Conservation (phyloP, 2,113 vertebrate species). For the Todiramphus chloris region DNA sequence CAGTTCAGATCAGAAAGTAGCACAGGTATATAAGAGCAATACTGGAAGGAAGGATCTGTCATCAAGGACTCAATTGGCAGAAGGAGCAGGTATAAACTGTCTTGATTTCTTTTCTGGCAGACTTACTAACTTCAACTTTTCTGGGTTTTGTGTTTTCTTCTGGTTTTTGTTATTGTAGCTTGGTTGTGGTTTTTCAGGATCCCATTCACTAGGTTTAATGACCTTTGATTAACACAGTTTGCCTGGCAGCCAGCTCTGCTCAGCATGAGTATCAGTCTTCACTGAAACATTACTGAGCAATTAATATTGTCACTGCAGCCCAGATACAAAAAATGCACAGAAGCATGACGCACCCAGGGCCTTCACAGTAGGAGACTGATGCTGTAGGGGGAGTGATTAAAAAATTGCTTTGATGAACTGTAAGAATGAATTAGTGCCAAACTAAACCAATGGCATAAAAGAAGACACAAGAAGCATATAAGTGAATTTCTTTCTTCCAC, state of each 20-base stretch:
- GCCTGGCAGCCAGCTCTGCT: not conserved
- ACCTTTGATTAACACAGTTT: conserved; percentile 16
- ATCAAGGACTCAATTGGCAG: not conserved
- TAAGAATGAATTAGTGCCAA: not conserved
- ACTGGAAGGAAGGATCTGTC: not conserved
- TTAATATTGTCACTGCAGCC: not conserved
- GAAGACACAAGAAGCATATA: not conserved
- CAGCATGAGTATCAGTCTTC: not conserved
- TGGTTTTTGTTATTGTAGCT: no score
- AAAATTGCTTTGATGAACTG: not conserved
- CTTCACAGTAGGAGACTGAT: not conserved
- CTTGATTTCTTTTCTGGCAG: not conserved
- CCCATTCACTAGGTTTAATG: not conserved
- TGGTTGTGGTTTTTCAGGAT: not conserved
- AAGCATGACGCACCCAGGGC: not conserved
- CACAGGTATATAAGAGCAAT: not conserved
- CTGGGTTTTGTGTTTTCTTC: not conserved
- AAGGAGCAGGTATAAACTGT: not conserved
- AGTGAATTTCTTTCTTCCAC: not conserved
- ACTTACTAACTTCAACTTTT: not conserved
- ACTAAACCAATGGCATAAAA: not conserved
- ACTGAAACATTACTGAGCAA: not conserved
- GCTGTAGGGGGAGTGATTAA: not conserved
- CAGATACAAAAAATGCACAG: not conserved
- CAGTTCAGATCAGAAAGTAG: not conserved